Evolutionary conservation across 2,888 invertebrate species (phyloP), one percentile per base, ranked within the genome.

Genomic region (Aelia acuminata): DNA sequence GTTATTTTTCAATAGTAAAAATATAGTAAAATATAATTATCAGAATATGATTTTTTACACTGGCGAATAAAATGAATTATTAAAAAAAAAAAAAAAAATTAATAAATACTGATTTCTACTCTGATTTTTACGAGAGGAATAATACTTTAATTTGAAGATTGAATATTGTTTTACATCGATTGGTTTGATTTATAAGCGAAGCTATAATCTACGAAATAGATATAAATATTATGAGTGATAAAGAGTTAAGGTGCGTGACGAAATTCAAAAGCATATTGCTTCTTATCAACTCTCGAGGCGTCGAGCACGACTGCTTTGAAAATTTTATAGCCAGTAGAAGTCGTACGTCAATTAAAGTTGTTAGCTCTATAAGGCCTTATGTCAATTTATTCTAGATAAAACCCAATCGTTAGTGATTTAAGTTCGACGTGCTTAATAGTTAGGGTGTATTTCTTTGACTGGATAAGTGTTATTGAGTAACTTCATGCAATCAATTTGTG

Each of bases 351-450:
- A 70, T 70, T 70, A 70, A 70, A 70, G 63, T 70, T 70, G 63
- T 70, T 70, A 70, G 35, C 35, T 70, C 5, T 18, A 70, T 70
- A 43, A n/a, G 63, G 2, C 31, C 63, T 7, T 70, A 35, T 20
- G 63, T 70, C 63, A 70, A 70, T 70, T 70, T 70, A 35, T 70
- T 18, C 18, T 31, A 63, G 63, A 63, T 63, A 63, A 63, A 63
- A 31, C 31, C 31, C 63, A 70, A 70, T 70, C 63, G 63, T 70
- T 70, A 8, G 63, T 35, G 18, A 70, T 70, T 70, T 70, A 35
- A 70, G n/a, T 70, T 70, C 5, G 63, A 15, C 20, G 5, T 31
- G 18, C 63, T 70, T 35, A 35, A 35, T 18, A 70, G 18, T 35
- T 0, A 5, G 31, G 57, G 1, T 35, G 31, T 35, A 20, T 5